phyloP scores from a whole-genome alignment of 2,888 invertebrate species.

The Thera britannica region DNA sequence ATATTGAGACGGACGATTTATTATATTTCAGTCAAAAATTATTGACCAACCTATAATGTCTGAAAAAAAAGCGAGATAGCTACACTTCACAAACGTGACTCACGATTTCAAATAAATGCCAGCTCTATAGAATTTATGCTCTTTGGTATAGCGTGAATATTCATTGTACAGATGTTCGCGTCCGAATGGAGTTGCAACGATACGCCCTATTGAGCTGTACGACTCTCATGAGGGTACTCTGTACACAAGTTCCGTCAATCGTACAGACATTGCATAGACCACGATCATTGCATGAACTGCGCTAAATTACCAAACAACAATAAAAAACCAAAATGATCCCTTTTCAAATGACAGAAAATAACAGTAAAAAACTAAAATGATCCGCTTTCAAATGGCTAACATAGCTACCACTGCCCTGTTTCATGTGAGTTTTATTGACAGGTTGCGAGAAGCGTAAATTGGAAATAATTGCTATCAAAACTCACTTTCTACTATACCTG shows the following conservation, averaged over 20 bases:
- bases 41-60: no score
- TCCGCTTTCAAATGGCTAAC: no score
- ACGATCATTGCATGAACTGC: slow-evolving; percentile 1
- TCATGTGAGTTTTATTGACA: no score
- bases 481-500: no score
- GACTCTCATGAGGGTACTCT: slow-evolving; percentile 20
- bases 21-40: no score
- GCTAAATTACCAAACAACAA: neutral
- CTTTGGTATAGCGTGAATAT: slow-evolving; percentile 25
- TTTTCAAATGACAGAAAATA: no score
- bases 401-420: no score
- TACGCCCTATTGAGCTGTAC: slow-evolving; percentile 27
- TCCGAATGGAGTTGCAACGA: slow-evolving; percentile 34
- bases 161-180: slow-evolving; percentile 39
- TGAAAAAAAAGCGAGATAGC: no score
- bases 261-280: slow-evolving; percentile 8
- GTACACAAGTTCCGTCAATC: slow-evolving; percentile 13
- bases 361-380: neutral
- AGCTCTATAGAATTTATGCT: neutral
- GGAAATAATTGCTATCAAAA: no score
- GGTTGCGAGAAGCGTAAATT: no score
- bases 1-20: no score
- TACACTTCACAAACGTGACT: neutral
- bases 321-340: neutral
- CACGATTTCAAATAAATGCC: neutral